phyloP scores from a whole-genome alignment of 2,888 invertebrate species.

The Drosophila nr. perissopoda region DNA sequence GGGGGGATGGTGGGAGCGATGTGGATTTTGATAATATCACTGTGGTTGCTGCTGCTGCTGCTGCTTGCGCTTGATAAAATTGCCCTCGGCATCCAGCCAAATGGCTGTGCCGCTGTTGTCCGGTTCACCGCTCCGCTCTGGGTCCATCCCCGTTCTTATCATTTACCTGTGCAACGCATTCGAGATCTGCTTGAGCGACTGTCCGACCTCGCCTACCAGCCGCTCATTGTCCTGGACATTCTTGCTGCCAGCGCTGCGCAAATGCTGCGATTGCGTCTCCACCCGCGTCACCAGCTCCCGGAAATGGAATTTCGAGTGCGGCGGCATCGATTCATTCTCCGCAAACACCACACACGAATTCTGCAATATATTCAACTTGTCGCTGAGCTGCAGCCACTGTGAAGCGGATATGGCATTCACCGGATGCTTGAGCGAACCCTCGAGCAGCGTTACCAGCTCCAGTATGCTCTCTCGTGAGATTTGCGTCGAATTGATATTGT shows the following conservation, averaged over 20 bases:
- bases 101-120: slow-evolving; percentile 65
- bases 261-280: slow-evolving; percentile 89
- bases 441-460: slow-evolving; percentile 89
- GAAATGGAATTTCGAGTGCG: slow-evolving; percentile 95
- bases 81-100: slow-evolving; percentile 83
- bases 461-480: slow-evolving; percentile 87
- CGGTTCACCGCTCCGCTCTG: slow-evolving; percentile 44
- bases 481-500: slow-evolving; percentile 86
- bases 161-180: slow-evolving; percentile 85
- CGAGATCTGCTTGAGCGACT: slow-evolving; percentile 85
- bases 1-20: slow-evolving; percentile 64
- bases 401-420: slow-evolving; percentile 86
- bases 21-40: slow-evolving; percentile 32
- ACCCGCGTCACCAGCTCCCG: slow-evolving; percentile 90
- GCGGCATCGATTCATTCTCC: slow-evolving; percentile 91
- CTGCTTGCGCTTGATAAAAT: slow-evolving; percentile 80
- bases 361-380: slow-evolving; percentile 92
- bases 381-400: slow-evolving; percentile 92
- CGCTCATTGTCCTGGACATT: slow-evolving; percentile 89
- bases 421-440: slow-evolving; percentile 87
- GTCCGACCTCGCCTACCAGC: slow-evolving; percentile 89
- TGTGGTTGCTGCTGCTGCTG: slow-evolving; percentile 29
- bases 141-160: slow-evolving; percentile 83
- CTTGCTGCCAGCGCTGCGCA: slow-evolving; percentile 89
- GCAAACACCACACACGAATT: slow-evolving; percentile 93